phyloP scores from a whole-genome alignment of 2,888 invertebrate species.

The Matsumyia berberina region DNA sequence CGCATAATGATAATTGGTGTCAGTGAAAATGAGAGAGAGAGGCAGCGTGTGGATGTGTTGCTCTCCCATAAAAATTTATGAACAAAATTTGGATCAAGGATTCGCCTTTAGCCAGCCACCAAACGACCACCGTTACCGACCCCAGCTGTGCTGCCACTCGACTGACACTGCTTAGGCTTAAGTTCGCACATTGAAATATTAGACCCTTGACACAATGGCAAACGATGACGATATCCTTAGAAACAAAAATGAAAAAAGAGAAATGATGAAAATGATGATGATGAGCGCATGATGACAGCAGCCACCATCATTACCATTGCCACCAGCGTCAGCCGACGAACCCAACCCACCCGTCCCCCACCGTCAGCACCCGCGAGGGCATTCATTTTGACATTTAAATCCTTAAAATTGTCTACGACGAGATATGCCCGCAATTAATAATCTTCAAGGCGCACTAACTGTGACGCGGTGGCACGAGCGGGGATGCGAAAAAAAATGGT shows the following conservation, averaged over 20 bases:
- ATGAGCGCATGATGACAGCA: slow-evolving; percentile 59
- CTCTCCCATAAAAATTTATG: slow-evolving; percentile 37
- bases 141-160: slow-evolving; percentile 30
- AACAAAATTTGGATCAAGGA: slow-evolving; percentile 72
- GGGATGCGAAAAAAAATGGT: neutral
- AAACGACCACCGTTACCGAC: slow-evolving; percentile 51
- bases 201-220: slow-evolving; percentile 72
- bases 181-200: slow-evolving; percentile 72
- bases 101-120: slow-evolving; percentile 56
- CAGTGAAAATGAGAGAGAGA: slow-evolving; percentile 7
- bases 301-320: slow-evolving; percentile 1
- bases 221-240: slow-evolving; percentile 56
- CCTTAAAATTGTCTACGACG: slow-evolving; percentile 64
- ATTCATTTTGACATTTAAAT: slow-evolving; percentile 62
- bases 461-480: neutral
- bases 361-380: slow-evolving; percentile 22
- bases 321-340: neutral
- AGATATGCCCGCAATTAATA: slow-evolving; percentile 70
- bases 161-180: slow-evolving; percentile 57
- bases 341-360: neutral
- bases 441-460: slow-evolving; percentile 45
- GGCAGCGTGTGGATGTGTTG: slow-evolving; percentile 7
- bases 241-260: neutral
- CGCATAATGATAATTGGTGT: slow-evolving; percentile 58
- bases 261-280: slow-evolving; percentile 60